Conservation (phyloP, 2,797 vertebrate genomes). For the Huso huso region DNA sequence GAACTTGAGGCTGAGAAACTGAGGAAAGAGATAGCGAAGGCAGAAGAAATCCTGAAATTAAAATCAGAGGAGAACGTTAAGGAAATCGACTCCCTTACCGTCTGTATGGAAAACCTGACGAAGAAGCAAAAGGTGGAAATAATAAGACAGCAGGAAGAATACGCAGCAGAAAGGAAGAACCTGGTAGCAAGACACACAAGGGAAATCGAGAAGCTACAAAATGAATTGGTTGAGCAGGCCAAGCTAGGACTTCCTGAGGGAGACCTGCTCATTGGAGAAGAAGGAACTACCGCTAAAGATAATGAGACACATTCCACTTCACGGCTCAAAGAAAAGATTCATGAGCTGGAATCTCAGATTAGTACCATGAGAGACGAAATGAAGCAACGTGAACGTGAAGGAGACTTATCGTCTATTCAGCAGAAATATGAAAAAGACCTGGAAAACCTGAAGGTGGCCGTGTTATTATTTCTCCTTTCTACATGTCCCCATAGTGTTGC, state of each 20-base stretch:
- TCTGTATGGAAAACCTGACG: constrained; percentile 62
- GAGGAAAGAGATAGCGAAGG: constrained; percentile 40
- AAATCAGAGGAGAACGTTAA: constrained; percentile 55
- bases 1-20: constrained; percentile 50
- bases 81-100: constrained; percentile 53
- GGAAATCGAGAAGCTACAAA: constrained; percentile 55
- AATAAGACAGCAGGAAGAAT: constrained; percentile 9
- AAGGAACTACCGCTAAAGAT: constrained; percentile 12
- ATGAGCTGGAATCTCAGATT: constrained; percentile 57
- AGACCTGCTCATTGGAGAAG: constrained; percentile 1
- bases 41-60: constrained; percentile 45
- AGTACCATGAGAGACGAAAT: constrained; percentile 53
- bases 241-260: neutral
- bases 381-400: constrained; percentile 50
- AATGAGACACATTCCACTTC: constrained; percentile 10
- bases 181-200: constrained; percentile 42
- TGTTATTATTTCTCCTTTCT: constrained; percentile 25
- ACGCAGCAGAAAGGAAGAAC: constrained; percentile 10
- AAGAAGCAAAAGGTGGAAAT: constrained; percentile 52
- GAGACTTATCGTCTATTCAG: constrained; percentile 48
- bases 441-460: constrained; percentile 73
- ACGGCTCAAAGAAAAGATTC: constrained; percentile 52
- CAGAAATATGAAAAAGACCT: constrained; percentile 72
- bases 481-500: constrained; percentile 41
- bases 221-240: constrained; percentile 26